Percentiles rank a stretch among this genome's conserved stretches.
phyloP scores from a whole-genome alignment of 2,113 vertebrate genomes.

The Brienomyrus longianalis region DNA sequence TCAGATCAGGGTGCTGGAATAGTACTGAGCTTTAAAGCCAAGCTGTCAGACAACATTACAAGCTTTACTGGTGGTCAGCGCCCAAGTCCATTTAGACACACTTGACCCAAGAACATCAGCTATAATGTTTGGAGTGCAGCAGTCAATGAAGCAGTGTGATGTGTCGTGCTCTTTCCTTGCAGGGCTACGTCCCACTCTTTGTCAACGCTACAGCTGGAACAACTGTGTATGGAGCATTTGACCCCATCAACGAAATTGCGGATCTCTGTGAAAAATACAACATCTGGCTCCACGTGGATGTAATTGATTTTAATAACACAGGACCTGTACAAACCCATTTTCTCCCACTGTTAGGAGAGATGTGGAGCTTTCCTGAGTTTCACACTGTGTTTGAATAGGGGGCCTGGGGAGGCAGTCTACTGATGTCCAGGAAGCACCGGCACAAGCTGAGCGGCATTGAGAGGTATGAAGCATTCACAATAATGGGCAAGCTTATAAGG shows the following conservation, averaged over 20 bases:
- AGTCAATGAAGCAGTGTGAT: neutral
- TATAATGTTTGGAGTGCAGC: neutral
- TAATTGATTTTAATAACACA: slow-evolving; percentile 57
- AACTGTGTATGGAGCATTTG: slow-evolving; percentile 93
- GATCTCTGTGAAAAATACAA: slow-evolving; percentile 96
- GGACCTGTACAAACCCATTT: neutral
- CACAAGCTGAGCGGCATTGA: slow-evolving; percentile 90
- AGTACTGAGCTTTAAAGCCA: neutral
- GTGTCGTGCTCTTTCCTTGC: neutral
- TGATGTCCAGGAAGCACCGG: slow-evolving; percentile 94
- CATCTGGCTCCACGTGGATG: slow-evolving; percentile 96
- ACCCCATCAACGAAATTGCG: slow-evolving; percentile 92
- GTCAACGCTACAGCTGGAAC: slow-evolving; percentile 97
- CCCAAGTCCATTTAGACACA: neutral
- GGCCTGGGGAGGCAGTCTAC: slow-evolving; percentile 92
- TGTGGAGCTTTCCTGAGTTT: neutral
- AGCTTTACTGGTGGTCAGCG: neutral
- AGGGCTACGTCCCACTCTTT: slow-evolving; percentile 87
- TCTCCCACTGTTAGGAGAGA: neutral
- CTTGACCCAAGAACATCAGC: neutral
- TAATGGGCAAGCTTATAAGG: neutral
- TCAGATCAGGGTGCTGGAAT: neutral
- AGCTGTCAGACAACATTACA: neutral
- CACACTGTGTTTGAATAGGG: slow-evolving; percentile 61
- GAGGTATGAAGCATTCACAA: slow-evolving; percentile 61